Evolutionary conservation across 1,140 invertebrate genomes (phyloP), one percentile per base, ranked within the genome.

Genomic region (Sminthurinus signatus): DNA sequence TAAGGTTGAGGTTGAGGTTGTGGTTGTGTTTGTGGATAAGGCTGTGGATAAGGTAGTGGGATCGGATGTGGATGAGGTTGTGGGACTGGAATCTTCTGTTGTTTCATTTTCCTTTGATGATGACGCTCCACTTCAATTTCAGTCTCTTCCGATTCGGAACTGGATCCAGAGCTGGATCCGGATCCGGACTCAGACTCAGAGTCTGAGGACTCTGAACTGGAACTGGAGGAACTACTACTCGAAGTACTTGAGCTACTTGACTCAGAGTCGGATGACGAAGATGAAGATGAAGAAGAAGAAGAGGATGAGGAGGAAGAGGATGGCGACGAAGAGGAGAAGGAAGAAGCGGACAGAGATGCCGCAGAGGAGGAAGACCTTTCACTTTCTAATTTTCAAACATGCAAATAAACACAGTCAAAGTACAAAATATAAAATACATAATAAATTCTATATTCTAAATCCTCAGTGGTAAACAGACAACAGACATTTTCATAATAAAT

Each of bases 281-380:
- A 4, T 31, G 51, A 54, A 17, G 5, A 10, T 3, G 54, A 56
- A 10, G 29, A 32, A 15, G 54, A 56, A 15, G 54, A 36, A 15
- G 54, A 56, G n/a, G 54, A 56, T 25, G 54, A 56, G 36, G 29
- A 36, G 8, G 54, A 56, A 8, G 5, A 10, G 28, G 50, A 52
- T 48, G 46, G 19, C n/a, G n/a, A n/a, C n/a, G n/a, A n/a, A n/a
- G n/a, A n/a, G n/a, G n/a, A n/a, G n/a, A n/a, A n/a, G n/a, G n/a
- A n/a, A n/a, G 39, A 42, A n/a, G 39, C 39, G 39, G 39, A 42
- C 10, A 10, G 10, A 48, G 44, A 48, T 19, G 17, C 44, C 5
- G 44, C 5, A 10, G 44, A 48, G 44, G 17, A 5, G 17, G 44
- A 19, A 5, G 17, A n/a, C 23, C 4, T n/a, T 8, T 4, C 4